phyloP scores from a whole-genome alignment of 2,888 invertebrate species.

The Leucophenga montana region DNA sequence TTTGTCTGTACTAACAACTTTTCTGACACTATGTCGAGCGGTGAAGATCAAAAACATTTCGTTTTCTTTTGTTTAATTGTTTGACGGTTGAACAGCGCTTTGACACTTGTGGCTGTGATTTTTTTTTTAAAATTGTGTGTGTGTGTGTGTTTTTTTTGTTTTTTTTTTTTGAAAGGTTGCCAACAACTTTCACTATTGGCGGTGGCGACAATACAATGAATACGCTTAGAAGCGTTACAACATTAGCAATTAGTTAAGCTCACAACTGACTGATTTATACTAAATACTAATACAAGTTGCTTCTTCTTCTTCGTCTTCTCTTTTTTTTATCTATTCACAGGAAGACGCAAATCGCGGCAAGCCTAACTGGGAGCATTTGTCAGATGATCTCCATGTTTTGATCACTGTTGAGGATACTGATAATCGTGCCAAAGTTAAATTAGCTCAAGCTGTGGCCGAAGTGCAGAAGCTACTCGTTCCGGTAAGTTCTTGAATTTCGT shows the following conservation, averaged over 20 bases:
- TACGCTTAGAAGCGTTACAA: background rate
- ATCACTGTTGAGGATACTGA: constrained; percentile 99
- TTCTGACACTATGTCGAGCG: too few relatives aligned
- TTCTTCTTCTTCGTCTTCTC: too few relatives aligned
- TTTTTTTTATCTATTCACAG: constrained; percentile 75
- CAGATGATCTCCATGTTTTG: constrained; percentile 98
- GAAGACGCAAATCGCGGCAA: constrained; percentile 99
- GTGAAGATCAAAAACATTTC: too few relatives aligned
- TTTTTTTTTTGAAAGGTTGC: constrained; percentile 1
- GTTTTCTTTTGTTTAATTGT: too few relatives aligned
- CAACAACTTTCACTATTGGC: constrained; percentile 16
- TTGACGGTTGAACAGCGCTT: too few relatives aligned
- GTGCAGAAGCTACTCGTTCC: constrained; percentile 98
- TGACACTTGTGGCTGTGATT: too few relatives aligned
- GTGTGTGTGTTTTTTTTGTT: too few relatives aligned
- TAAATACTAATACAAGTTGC: constrained; percentile 34
- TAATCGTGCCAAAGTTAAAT: constrained; percentile 95
- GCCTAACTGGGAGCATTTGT: constrained; percentile 99
- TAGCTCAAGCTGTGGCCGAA: constrained; percentile 97
- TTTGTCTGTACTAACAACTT: too few relatives aligned
- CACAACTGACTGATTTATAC: constrained; percentile 36
- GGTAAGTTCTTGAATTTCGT: constrained; percentile 77
- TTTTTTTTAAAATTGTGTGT: too few relatives aligned
- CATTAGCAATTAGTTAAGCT: background rate
- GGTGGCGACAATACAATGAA: background rate